phyloP scores from a whole-genome alignment of 2,888 invertebrate species.

The Tetragnatha montana region DNA sequence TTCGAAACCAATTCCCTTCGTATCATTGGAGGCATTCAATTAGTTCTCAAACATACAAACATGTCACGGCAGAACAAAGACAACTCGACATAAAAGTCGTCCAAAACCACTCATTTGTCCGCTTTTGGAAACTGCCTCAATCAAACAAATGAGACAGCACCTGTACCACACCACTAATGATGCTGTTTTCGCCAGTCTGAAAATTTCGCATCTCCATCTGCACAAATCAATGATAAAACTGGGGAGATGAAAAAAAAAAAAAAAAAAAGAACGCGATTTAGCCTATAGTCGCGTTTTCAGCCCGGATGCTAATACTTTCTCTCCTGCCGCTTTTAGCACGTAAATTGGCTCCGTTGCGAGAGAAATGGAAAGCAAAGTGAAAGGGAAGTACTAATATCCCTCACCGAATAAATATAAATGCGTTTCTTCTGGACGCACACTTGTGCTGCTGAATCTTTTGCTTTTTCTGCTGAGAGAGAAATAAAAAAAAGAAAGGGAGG shows the following conservation, averaged over 20 bases:
- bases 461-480: neutral
- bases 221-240: neutral
- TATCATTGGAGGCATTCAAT: no score
- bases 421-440: constrained; percentile 21
- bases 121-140: neutral
- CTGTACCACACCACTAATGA: neutral
- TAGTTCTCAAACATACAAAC: no score
- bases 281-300: neutral
- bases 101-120: no score
- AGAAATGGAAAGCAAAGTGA: constrained; percentile 31
- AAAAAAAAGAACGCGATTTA: neutral
- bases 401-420: constrained; percentile 45
- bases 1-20: no score
- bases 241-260: no score
- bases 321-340: neutral
- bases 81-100: no score
- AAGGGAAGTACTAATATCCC: constrained; percentile 37
- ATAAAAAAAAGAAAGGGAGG: neutral
- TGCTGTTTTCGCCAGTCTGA: neutral
- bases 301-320: neutral
- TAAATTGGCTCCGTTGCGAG: constrained; percentile 15
- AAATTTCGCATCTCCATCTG: neutral
- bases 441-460: constrained; percentile 18
- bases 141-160: neutral
- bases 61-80: no score